A percentile compares a stretch with the other conserved stretches of the same genome.
Conservation (phyloP, 2,113 vertebrate species). For the Scomber japonicus region DNA sequence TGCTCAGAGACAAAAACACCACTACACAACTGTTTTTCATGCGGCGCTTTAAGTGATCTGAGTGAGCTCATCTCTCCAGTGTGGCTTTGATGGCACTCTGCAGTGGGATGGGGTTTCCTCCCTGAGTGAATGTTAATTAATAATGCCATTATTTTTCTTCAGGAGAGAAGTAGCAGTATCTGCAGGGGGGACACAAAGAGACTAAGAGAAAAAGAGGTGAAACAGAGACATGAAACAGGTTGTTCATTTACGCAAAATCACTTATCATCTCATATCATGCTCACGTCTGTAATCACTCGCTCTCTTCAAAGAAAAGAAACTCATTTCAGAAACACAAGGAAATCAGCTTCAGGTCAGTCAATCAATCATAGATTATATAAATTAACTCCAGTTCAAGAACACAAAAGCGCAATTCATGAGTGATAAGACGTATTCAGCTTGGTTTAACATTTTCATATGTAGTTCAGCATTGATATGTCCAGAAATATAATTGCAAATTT, state of each 20-base stretch:
- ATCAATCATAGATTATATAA: no score
- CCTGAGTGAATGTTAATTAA: slow-evolving; percentile 20
- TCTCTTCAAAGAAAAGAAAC: not conserved
- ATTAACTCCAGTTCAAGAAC: no score
- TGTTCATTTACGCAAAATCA: not conserved
- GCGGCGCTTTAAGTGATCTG: not conserved
- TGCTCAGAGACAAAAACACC: not conserved
- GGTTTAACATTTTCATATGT: no score
- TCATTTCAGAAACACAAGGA: not conserved
- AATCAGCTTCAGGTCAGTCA: not conserved
- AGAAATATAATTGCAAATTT: not conserved
- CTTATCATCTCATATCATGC: slow-evolving; percentile 12
- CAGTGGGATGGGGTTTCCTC: not conserved
- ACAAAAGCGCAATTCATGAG: no score
- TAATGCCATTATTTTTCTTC: slow-evolving; percentile 8
- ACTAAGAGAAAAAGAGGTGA: not conserved
- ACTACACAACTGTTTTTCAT: not conserved
- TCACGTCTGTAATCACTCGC: not conserved
- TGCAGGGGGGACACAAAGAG: not conserved
- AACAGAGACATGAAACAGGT: slow-evolving; percentile 17
- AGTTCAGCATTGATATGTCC: no score
- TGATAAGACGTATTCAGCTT: no score
- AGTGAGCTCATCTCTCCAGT: not conserved
- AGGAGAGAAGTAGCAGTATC: slow-evolving; percentile 9
- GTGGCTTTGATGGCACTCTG: not conserved